Evolutionary conservation across 2,797 vertebrate genomes (phyloP), one percentile per base, ranked within the genome.

Genomic region (Eupleurogrammus muticus): DNA sequence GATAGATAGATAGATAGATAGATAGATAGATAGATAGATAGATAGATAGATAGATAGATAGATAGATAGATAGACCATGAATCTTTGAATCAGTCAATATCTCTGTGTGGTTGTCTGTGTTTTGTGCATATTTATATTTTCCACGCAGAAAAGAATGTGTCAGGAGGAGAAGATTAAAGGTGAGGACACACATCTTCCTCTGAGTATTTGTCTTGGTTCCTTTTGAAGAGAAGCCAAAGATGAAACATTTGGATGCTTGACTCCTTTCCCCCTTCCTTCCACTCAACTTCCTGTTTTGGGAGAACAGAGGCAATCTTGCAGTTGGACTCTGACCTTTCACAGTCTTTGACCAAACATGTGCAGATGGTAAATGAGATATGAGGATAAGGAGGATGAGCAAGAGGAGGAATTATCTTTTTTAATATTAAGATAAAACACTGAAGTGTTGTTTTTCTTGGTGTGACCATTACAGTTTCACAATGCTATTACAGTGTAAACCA

Each of bases 231-330:
- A 46, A 46, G 28, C 34, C 35, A 3, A 0, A 61, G 23, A 38
- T 66, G 55, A 56, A 69, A 51, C 66, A 66, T 73, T 71, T 58
- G 51, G 53, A 9, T n/a, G n/a, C 56, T 65, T 9, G 1, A 66
- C 54, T 19, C 19, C 11, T 59, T 24, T 2, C 19, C 32, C 19
- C 7, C 72, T 36, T 78, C 65, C 59, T 63, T 74, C 34, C 75
- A 53, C 46, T 64, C 34, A 47, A 75, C 69, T 34, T 68, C 52
- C 58, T 47, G 70, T 6, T n/a, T 32, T 21, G 40, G 14, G 38
- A 76, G 55, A 57, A 75, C 65, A 67, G 62, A 55, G 36, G 34
- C 35, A 0, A 3, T 5, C 35, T 51, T 19, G 12, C 17, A 17
- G 12, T 76, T 46, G 60, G 75, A 73, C 68, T 42, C 0, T 7